Percentiles rank a stretch among this genome's conserved stretches.
Conservation (phyloP, 2,888 invertebrate genomes). For the Metallyticus violacea region DNA sequence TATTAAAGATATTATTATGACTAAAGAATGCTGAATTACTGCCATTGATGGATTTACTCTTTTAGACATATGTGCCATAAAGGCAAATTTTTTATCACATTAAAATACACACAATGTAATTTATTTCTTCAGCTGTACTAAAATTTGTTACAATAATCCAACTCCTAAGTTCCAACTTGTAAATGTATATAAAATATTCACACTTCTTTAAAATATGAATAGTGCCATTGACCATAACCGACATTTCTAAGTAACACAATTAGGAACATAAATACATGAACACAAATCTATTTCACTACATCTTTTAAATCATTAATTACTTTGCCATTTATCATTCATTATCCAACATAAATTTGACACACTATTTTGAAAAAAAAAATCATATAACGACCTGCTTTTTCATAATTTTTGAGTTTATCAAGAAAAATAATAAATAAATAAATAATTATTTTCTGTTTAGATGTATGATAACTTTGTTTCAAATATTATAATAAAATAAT, state of each 20-base stretch:
- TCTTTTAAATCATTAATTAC: neutral
- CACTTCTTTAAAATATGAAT: neutral
- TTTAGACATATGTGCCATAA: too few relatives aligned
- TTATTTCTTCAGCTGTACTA: too few relatives aligned
- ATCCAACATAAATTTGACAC: neutral
- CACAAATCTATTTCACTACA: neutral
- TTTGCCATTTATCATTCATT: neutral
- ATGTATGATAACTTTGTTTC: neutral
- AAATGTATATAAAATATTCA: neutral
- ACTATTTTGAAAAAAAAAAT: too few relatives aligned
- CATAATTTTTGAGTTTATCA: neutral
- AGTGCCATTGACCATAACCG: neutral
- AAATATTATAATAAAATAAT: neutral
- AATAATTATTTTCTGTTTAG: neutral
- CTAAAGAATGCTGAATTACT: too few relatives aligned
- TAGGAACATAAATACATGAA: constrained; percentile 12
- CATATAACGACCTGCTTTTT: neutral
- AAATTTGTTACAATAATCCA: too few relatives aligned
- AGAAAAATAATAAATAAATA: neutral
- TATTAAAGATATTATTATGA: too few relatives aligned
- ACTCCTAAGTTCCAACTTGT: neutral
- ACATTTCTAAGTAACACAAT: neutral
- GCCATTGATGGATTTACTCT: too few relatives aligned
- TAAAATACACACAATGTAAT: neutral
- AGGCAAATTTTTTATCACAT: neutral